phyloP scores from a whole-genome alignment of 2,113 vertebrate genomes.

The Pyrgilauda ruficollis region DNA sequence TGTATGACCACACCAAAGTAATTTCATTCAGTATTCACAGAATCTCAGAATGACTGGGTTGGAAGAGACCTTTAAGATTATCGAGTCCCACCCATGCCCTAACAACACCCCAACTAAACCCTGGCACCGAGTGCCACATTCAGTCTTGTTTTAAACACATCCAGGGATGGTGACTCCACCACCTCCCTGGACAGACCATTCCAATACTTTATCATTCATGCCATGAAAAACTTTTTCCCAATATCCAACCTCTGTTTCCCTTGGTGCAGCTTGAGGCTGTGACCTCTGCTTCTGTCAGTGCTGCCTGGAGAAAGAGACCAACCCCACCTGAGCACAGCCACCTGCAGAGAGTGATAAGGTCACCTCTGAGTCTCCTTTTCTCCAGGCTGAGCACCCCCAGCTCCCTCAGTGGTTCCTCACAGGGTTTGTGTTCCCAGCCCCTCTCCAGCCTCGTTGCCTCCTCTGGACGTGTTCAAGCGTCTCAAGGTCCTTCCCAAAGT shows the following conservation, averaged over 20 bases:
- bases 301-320: not conserved
- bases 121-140: not conserved
- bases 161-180: not conserved
- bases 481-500: not conserved
- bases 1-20: not conserved
- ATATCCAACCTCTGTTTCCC: not conserved
- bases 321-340: not conserved
- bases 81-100: not conserved
- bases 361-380: not conserved
- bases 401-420: not conserved
- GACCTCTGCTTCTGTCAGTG: too few species aligned
- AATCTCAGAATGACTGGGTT: not conserved
- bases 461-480: rapidly evolving
- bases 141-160: not conserved
- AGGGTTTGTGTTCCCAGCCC: not conserved
- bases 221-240: not conserved
- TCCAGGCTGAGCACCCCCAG: not conserved
- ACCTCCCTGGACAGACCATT: not conserved
- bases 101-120: not conserved
- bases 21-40: not conserved
- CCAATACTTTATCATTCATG: not conserved
- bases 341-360: not conserved
- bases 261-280: not conserved
- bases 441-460: not conserved
- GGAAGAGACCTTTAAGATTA: not conserved